A percentile compares a stretch with the other conserved stretches of the same genome.
These are phyloP conservation scores for Dunckerocampus dactyliophorus DNA, from an alignment of 2,113 vertebrate species.

Conservation along the genomic window DNA sequence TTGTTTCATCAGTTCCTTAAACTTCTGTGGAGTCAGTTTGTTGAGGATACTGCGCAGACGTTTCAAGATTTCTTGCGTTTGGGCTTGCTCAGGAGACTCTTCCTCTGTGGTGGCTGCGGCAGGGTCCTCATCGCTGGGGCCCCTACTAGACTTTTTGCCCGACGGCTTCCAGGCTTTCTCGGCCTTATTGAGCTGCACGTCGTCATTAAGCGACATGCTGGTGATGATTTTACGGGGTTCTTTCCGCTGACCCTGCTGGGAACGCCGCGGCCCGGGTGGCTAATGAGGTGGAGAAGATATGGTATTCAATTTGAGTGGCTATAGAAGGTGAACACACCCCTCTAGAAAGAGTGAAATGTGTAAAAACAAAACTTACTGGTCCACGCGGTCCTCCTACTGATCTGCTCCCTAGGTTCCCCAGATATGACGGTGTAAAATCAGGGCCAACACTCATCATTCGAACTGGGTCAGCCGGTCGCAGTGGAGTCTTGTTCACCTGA, in stretches of 20 bases:
- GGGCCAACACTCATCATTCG: slow-evolving; percentile 86
- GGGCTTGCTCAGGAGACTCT: slow-evolving; percentile 68
- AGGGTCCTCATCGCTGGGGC: slow-evolving; percentile 23
- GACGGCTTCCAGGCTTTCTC: slow-evolving; percentile 95
- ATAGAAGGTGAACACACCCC: background rate
- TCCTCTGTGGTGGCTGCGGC: slow-evolving; percentile 14
- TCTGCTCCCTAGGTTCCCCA: slow-evolving; percentile 85
- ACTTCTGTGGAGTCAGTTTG: slow-evolving; percentile 97
- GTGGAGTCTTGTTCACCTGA: slow-evolving; percentile 89
- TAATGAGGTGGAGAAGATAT: slow-evolving; percentile 30
- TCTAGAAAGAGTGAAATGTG: background rate
- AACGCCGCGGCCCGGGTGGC: slow-evolving; percentile 85
- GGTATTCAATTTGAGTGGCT: background rate
- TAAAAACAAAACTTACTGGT: slow-evolving; percentile 62
- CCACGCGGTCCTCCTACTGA: slow-evolving; percentile 80
- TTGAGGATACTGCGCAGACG: slow-evolving; percentile 95
- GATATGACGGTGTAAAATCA: slow-evolving; percentile 91
- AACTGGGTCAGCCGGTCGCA: slow-evolving; percentile 80
- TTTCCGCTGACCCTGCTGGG: slow-evolving; percentile 86
- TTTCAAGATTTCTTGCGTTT: slow-evolving; percentile 89
- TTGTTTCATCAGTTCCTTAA: slow-evolving; percentile 97
- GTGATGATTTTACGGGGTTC: slow-evolving; percentile 93
- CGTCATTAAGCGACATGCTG: slow-evolving; percentile 86
- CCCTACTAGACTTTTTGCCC: slow-evolving; percentile 69
- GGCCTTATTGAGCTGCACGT: slow-evolving; percentile 92